phyloP scores from a whole-genome alignment of 1,140 invertebrate species.

The Drosophila nebulosa region DNA sequence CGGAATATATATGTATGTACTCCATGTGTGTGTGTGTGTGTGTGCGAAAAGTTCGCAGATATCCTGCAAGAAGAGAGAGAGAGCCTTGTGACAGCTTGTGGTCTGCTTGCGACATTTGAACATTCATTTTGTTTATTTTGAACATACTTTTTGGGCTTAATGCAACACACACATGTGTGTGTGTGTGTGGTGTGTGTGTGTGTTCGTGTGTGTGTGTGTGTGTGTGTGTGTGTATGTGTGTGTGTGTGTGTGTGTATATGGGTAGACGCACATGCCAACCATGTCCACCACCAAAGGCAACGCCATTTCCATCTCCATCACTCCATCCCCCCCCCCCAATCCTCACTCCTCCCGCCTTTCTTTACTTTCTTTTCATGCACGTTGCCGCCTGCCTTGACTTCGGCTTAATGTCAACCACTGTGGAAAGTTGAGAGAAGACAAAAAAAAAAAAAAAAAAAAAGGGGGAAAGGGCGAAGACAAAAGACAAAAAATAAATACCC shows the following conservation, averaged over 20 bases:
- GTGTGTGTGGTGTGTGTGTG: not conserved
- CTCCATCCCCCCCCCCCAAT: not conserved
- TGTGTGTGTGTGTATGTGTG: not conserved
- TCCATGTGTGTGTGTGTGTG: not conserved
- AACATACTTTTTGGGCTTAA: slow-evolving; percentile 57
- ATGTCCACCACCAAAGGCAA: not conserved
- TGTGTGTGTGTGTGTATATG: not conserved
- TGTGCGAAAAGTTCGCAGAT: slow-evolving; percentile 31
- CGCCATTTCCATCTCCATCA: not conserved
- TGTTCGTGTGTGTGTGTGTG: not conserved
- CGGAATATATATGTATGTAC: slow-evolving; percentile 13
- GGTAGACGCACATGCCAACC: not conserved
- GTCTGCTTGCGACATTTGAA: slow-evolving; percentile 74
- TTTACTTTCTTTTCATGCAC: not conserved
- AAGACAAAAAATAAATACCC: not conserved
- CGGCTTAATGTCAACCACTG: not conserved
- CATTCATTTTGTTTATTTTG: slow-evolving; percentile 70
- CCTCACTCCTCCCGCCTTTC: not conserved
- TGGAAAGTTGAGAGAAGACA: not conserved
- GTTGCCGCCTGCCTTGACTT: not conserved
- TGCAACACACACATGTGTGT: slow-evolving; percentile 14
- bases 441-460: not conserved
- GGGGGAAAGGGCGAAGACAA: not conserved
- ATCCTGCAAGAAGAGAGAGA: slow-evolving; percentile 37
- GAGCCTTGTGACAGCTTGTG: slow-evolving; percentile 72